Conservation (phyloP, 2,113 vertebrate genomes). For the Proterorhinus semilunaris region DNA sequence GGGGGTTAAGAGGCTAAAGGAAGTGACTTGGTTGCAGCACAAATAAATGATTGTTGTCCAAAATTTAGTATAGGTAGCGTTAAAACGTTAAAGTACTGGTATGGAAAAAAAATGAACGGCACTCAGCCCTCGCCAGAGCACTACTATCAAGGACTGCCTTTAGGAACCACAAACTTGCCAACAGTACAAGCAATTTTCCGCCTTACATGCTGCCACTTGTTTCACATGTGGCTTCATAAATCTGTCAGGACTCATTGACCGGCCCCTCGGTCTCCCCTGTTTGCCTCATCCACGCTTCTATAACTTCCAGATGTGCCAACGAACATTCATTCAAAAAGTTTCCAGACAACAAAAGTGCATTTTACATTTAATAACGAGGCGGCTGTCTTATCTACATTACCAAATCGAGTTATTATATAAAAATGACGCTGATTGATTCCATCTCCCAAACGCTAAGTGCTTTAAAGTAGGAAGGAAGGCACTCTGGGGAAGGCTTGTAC, state of each 20-base stretch:
- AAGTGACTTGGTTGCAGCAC: too few relatives aligned
- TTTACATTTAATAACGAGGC: background rate
- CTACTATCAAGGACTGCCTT: background rate
- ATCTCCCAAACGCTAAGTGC: conserved; percentile 7
- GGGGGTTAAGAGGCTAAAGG: too few relatives aligned
- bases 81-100: too few relatives aligned
- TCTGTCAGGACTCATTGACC: conserved; percentile 37
- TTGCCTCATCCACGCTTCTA: conserved; percentile 8
- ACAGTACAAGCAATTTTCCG: conserved; percentile 2
- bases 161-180: background rate
- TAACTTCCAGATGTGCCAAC: conserved; percentile 47
- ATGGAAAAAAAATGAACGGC: too few relatives aligned
- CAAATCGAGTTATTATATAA: conserved; percentile 21
- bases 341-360: conserved; percentile 8
- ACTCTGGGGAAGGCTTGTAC: conserved; percentile 11
- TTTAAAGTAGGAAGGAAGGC: conserved; percentile 32
- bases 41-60: too few relatives aligned
- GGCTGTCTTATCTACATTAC: conserved; percentile 16
- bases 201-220: conserved; percentile 11
- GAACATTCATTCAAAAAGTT: conserved; percentile 27
- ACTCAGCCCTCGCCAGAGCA: background rate
- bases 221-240: conserved; percentile 52
- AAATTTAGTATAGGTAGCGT: too few relatives aligned
- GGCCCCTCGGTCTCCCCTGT: conserved; percentile 11
- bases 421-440: conserved; percentile 35